A percentile compares a stretch with the other conserved stretches of the same genome.
Evolutionary conservation across 2,113 vertebrate species (phyloP).

Genomic region (Istiophorus platypterus): DNA sequence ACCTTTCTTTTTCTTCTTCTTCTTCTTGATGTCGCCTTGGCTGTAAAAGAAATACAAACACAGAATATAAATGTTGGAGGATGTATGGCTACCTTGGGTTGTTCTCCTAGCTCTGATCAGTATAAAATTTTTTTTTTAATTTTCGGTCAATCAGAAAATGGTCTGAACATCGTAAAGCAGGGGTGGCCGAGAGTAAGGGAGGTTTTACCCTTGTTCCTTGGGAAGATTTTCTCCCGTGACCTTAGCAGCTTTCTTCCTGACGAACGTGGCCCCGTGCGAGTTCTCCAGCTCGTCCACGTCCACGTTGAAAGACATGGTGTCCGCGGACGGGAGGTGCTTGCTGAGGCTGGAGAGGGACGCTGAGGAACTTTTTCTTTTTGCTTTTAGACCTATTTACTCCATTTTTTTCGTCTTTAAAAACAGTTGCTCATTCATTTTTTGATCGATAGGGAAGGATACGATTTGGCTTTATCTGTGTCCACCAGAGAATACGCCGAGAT

Average conservation of each 20-base stretch:
- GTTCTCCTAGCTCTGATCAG: background rate
- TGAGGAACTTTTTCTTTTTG: constrained; percentile 57
- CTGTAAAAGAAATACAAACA: constrained; percentile 77
- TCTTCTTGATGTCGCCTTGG: constrained; percentile 93
- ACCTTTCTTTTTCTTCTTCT: constrained; percentile 99
- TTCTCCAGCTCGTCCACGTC: constrained; percentile 98
- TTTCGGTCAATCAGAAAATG: background rate
- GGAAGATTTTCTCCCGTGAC: constrained; percentile 88
- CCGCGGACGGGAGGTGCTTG: constrained; percentile 94
- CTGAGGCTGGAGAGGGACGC: constrained; percentile 88
- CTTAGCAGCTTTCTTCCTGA: constrained; percentile 95
- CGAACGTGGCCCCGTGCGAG: constrained; percentile 94
- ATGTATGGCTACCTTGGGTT: background rate
- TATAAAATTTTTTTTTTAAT: too few relatives aligned
- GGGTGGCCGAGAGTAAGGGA: too few relatives aligned
- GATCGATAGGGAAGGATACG: constrained; percentile 90
- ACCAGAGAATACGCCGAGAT: constrained; percentile 98
- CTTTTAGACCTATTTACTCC: too few relatives aligned
- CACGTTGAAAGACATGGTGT: constrained; percentile 94
- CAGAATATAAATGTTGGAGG: background rate
- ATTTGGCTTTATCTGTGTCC: constrained; percentile 96
- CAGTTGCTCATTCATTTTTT: too few relatives aligned
- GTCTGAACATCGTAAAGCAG: background rate
- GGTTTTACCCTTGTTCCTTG: constrained; percentile 90
- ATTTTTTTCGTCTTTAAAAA: too few relatives aligned